A percentile compares a stretch with the other conserved stretches of the same genome.
These are phyloP conservation scores for Proales similis DNA, from an alignment of 1,140 invertebrate species.

Conservation along the genomic window DNA sequence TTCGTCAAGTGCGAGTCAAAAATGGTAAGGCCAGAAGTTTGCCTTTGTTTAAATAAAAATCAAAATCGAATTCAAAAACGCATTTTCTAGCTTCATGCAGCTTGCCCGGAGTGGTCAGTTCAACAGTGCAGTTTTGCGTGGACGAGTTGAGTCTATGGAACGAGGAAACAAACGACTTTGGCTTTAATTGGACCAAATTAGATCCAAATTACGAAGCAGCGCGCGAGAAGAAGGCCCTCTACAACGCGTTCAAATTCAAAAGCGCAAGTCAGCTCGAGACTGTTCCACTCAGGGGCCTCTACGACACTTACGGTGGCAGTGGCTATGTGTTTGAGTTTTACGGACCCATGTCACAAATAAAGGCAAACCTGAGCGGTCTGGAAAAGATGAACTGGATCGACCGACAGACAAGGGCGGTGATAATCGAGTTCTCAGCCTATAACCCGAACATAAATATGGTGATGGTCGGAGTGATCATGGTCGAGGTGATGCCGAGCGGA, in stretches of 20 bases:
- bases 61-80: too few species aligned
- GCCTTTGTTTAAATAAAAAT: too few species aligned
- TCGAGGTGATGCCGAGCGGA: constrained; percentile 56
- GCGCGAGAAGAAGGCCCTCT: constrained; percentile 2
- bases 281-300: constrained; percentile 53
- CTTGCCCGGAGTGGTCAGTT: neutral
- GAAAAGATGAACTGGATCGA: constrained; percentile 57
- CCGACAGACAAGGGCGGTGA: constrained; percentile 56
- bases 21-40: too few species aligned
- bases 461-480: constrained; percentile 53
- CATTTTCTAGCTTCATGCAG: constrained; percentile 10
- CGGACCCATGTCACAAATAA: constrained; percentile 45
- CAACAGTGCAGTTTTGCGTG: neutral
- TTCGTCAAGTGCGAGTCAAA: constrained; percentile 50
- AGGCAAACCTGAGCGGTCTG: constrained; percentile 56
- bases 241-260: constrained; percentile 50
- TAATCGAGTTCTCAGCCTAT: constrained; percentile 59
- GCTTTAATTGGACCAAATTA: constrained; percentile 38
- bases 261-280: constrained; percentile 49
- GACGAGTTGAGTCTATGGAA: constrained; percentile 8
- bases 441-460: constrained; percentile 59
- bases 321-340: constrained; percentile 56
- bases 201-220: constrained; percentile 39
- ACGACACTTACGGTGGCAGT: constrained; percentile 56
- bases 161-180: constrained; percentile 30